Percentiles rank a stretch among this genome's conserved stretches.
These are phyloP conservation scores for Calosoma granatense DNA, from an alignment of 1,140 invertebrate genomes.

Conservation along the genomic window DNA sequence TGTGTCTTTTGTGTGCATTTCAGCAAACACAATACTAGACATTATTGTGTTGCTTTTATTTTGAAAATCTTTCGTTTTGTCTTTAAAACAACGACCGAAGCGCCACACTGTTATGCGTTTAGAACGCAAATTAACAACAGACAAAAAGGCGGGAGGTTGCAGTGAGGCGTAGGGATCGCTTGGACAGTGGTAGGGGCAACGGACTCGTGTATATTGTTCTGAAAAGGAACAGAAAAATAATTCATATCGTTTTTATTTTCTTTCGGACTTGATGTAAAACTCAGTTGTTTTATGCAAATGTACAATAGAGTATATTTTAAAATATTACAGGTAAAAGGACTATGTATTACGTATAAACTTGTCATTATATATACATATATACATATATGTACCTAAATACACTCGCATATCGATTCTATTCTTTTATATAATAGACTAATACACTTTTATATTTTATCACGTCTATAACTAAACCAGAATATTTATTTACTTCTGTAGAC, in stretches of 20 bases:
- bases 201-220: not conserved
- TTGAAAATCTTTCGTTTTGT: slow-evolving; percentile 1
- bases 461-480: too few species aligned
- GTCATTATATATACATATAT: slow-evolving; percentile 4
- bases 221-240: not conserved
- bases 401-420: too few species aligned
- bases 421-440: too few species aligned
- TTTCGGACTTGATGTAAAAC: not conserved
- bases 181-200: not conserved
- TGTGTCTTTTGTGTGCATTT: not conserved
- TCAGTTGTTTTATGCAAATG: not conserved
- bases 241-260: not conserved
- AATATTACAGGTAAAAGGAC: not conserved
- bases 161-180: too few species aligned
- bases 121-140: not conserved
- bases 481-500: too few species aligned
- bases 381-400: slow-evolving; percentile 3
- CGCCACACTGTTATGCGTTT: not conserved
- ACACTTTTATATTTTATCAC: too few species aligned
- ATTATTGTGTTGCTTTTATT: slow-evolving; percentile 3
- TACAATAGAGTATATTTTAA: not conserved
- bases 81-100: not conserved
- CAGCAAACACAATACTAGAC: not conserved
- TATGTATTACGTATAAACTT: not conserved
- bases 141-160: not conserved